Evolutionary conservation across 2,113 vertebrate species (phyloP).

Genomic region (Cichladusa arquata): DNA sequence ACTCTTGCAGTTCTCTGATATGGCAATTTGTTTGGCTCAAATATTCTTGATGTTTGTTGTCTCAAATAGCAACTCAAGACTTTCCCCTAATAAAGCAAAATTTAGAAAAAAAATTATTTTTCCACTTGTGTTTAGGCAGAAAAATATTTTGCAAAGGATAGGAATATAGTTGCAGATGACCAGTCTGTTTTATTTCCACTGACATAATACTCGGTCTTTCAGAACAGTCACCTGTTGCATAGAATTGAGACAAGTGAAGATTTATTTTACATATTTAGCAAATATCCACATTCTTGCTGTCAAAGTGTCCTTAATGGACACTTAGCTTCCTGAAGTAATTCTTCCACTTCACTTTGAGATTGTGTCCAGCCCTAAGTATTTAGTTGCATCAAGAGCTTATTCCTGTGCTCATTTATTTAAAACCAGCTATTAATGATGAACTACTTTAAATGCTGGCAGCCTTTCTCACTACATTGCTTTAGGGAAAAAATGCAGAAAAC

Average conservation of each 20-base stretch:
- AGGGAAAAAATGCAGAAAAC: background rate
- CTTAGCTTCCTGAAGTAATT: background rate
- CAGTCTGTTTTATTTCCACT: background rate
- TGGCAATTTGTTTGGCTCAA: background rate
- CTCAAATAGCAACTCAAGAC: background rate
- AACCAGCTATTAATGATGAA: background rate
- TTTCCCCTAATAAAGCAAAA: background rate
- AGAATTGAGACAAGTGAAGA: background rate
- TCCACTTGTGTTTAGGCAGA: background rate
- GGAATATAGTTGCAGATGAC: background rate
- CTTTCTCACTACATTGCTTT: background rate
- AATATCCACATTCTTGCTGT: background rate
- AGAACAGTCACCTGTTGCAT: background rate
- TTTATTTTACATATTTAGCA: background rate
- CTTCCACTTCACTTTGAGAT: background rate
- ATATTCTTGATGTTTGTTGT: background rate
- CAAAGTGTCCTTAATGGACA: background rate
- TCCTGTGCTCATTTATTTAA: background rate
- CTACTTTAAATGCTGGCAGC: background rate
- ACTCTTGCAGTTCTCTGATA: background rate
- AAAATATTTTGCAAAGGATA: background rate
- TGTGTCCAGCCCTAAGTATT: background rate
- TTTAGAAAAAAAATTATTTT: background rate
- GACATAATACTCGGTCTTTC: background rate
- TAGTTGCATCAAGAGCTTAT: background rate